Percentiles rank a stretch among this genome's conserved stretches.
phyloP scores from a whole-genome alignment of 1,140 invertebrate species.

The Homalodisca vitripennis region DNA sequence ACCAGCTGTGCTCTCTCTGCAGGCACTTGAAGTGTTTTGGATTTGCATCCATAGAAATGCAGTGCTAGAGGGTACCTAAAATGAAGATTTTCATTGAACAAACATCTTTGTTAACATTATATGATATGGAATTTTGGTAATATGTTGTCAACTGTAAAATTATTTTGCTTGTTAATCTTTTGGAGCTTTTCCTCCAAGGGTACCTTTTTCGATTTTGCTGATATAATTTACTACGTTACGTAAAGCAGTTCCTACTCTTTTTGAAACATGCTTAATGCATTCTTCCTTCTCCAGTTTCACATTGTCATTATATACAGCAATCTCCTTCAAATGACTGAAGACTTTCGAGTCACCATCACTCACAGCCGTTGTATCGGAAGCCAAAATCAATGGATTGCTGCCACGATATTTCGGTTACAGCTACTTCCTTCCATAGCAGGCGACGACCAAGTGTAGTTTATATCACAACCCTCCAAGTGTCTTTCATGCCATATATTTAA shows the following conservation, averaged over 20 bases:
- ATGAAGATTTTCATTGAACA: not conserved
- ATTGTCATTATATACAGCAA: not conserved
- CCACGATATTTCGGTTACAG: not conserved
- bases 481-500: not conserved
- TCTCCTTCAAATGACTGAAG: no score
- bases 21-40: not conserved
- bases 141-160: not conserved
- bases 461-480: not conserved
- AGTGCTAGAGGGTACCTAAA: not conserved
- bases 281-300: not conserved
- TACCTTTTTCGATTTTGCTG: not conserved
- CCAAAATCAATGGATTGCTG: no score
- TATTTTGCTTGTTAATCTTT: not conserved
- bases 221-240: not conserved
- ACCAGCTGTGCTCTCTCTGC: not conserved
- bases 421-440: not conserved
- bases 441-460: not conserved
- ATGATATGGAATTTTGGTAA: not conserved
- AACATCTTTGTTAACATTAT: not conserved
- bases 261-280: not conserved
- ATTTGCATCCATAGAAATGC: not conserved
- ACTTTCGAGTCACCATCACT: not conserved
- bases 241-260: not conserved
- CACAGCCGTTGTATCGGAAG: not conserved
- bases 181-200: not conserved